Evolutionary conservation across 2,888 invertebrate species (phyloP).

Genomic region (Caenorhabditis panamensis): DNA sequence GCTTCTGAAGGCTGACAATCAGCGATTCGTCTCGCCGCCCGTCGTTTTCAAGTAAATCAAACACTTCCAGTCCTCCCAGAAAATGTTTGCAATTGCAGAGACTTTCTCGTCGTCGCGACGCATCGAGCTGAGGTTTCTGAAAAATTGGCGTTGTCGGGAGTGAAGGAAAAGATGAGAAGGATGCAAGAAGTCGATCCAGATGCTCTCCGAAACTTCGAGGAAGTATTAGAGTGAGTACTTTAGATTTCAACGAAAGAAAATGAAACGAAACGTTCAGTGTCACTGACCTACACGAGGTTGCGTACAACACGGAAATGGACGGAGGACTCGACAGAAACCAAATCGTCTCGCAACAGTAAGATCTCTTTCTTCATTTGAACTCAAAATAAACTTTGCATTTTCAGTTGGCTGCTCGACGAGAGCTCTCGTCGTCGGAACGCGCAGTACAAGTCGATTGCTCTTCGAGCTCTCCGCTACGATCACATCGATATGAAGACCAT

Average conservation of each 20-base stretch:
- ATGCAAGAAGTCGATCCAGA: no score
- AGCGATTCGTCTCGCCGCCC: slow-evolving; percentile 66
- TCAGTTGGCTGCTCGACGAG: no score
- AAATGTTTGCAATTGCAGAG: slow-evolving; percentile 22
- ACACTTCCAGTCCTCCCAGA: background rate
- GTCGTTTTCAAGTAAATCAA: slow-evolving; percentile 60
- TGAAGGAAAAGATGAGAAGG: no score
- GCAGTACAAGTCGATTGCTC: slow-evolving; percentile 69
- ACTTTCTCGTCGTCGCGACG: no score
- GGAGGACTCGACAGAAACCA: slow-evolving; percentile 23
- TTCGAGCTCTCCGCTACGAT: slow-evolving; percentile 64
- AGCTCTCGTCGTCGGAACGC: slow-evolving; percentile 58
- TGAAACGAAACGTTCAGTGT: slow-evolving; percentile 43
- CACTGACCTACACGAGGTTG: slow-evolving; percentile 11
- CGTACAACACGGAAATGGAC: slow-evolving; percentile 40
- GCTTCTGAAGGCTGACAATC: slow-evolving; percentile 63
- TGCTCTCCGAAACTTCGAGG: no score
- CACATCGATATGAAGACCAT: slow-evolving; percentile 40
- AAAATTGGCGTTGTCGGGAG: no score
- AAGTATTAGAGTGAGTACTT: no score
- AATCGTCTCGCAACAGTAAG: slow-evolving; percentile 37
- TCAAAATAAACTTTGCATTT: no score
- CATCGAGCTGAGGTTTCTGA: no score
- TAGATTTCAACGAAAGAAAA: no score
- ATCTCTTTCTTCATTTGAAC: slow-evolving; percentile 61